Percentiles rank a stretch among this genome's conserved stretches.
Evolutionary conservation across 2,888 invertebrate species (phyloP).

Genomic region (Unio pictorum): DNA sequence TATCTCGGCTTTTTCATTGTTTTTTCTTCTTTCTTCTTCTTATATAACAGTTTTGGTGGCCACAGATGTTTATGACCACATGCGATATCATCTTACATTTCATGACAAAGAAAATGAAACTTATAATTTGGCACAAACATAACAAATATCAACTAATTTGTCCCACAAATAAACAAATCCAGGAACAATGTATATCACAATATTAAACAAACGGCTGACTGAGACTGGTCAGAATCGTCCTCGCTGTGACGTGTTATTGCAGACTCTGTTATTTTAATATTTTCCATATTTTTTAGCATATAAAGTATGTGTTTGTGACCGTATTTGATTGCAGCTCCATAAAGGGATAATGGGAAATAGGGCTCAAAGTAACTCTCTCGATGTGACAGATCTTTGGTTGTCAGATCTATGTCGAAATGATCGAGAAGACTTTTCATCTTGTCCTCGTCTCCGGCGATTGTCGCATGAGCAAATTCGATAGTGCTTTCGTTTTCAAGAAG

Average conservation of each 20-base stretch:
- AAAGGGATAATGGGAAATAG: conserved; percentile 55
- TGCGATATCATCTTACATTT: too few species aligned
- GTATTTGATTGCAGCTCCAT: conserved; percentile 61
- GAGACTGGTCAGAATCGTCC: neutral
- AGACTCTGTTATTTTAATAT: neutral
- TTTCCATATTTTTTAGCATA: conserved; percentile 39
- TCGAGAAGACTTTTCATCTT: conserved; percentile 57
- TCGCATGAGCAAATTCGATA: conserved; percentile 67
- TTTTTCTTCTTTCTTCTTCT: too few species aligned
- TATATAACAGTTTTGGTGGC: too few species aligned
- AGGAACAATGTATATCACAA: conserved; percentile 1
- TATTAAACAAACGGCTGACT: conserved; percentile 12
- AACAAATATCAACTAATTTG: too few species aligned
- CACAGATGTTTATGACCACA: too few species aligned
- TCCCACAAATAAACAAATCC: too few species aligned
- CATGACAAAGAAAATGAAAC: too few species aligned
- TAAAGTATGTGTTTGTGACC: conserved; percentile 60
- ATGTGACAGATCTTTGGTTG: conserved; percentile 60
- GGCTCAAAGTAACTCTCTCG: conserved; percentile 54
- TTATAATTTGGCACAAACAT: too few species aligned
- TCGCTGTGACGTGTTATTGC: neutral
- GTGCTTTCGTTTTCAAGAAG: conserved; percentile 57
- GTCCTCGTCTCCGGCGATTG: conserved; percentile 64
- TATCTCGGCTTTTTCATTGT: too few species aligned
- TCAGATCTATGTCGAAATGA: conserved; percentile 55